Evolutionary conservation across 2,888 invertebrate species (phyloP).

Genomic region (Epistrophella euchroma): DNA sequence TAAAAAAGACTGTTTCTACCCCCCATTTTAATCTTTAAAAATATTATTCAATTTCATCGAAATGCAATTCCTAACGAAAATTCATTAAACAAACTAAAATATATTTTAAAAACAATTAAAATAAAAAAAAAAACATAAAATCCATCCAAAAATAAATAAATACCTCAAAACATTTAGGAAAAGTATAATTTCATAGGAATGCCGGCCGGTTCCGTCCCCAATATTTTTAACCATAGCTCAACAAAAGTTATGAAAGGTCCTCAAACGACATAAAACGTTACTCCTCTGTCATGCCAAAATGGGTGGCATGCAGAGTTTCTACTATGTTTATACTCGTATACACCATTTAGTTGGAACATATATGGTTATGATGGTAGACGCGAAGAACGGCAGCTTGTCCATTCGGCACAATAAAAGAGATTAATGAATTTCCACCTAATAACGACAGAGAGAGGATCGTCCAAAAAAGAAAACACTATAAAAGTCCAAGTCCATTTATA

Average conservation of each 20-base stretch:
- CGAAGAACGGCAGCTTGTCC: constrained; percentile 68
- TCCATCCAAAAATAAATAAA: constrained; percentile 31
- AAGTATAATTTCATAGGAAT: constrained; percentile 48
- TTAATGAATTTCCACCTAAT: constrained; percentile 76
- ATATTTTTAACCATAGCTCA: too few species aligned
- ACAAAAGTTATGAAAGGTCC: too few species aligned
- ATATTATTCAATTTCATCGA: constrained; percentile 18
- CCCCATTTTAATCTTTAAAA: too few species aligned
- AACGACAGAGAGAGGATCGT: constrained; percentile 65
- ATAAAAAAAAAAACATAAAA: constrained; percentile 4
- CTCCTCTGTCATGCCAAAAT: too few species aligned
- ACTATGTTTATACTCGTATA: not conserved
- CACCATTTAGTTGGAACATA: not conserved
- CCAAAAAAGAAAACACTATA: constrained; percentile 42
- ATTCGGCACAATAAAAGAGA: constrained; percentile 75
- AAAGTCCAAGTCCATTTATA: constrained; percentile 57
- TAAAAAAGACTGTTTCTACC: too few species aligned
- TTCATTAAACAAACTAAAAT: constrained; percentile 43
- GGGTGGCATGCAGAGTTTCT: constrained; percentile 41
- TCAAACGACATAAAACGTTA: too few species aligned
- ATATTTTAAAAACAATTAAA: constrained; percentile 32
- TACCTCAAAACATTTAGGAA: constrained; percentile 39
- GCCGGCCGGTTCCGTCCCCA: too few species aligned
- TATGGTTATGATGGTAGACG: constrained; percentile 26
- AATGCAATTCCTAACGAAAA: constrained; percentile 34